Evolutionary conservation across 2,888 invertebrate genomes (phyloP), one percentile per base, ranked within the genome.

Genomic region (Agrotis clavis): DNA sequence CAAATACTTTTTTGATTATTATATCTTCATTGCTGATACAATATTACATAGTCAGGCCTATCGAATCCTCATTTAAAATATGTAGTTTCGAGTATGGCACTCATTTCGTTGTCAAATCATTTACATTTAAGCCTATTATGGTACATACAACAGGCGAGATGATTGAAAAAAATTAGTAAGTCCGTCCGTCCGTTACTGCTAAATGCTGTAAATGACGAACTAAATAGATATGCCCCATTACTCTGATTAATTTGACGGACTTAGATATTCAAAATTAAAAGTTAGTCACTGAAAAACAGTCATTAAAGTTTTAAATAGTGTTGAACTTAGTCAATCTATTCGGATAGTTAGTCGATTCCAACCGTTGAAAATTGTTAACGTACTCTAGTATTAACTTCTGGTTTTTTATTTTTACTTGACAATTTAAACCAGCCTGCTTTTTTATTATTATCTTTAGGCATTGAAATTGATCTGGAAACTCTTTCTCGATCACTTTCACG

Each of bases 401-500:
- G 91, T 84, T 95, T 95, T 77, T 95, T 95, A 84, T 93, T 96
- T 84, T 95, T 96, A 85, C 89, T 97, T 0, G 96, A 94, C 87
- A 97, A 91, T 90, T 97, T 97, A 88, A 98, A 98, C 98, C 98
- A 98, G 68, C 97, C 97, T 51, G 98, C 97, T 77, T 97, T 97
- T 91, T 98, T 97, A 87, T 97, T 97, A 63, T 97, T 97, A 88
- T 98, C 97, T 86, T 97, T 97, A 62, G 98, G 98, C 97, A 98
- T 98, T 11, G 98, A 98, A 61, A 97, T 96, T 1, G 98, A 98
- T 72, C 98, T 94, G 0, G 97, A 96, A 9, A 97, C 92, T 84
- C 92, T 94, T 71, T 97, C 97, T 80, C 96, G 93, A 57, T 94
- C 96, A 47, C 90, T 92, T 70, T 96, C 97, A 76, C 96, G 94